These are phyloP conservation scores for Laterallus jamaicensis DNA, from an alignment of 2,113 vertebrate genomes.

Conservation along the genomic window DNA sequence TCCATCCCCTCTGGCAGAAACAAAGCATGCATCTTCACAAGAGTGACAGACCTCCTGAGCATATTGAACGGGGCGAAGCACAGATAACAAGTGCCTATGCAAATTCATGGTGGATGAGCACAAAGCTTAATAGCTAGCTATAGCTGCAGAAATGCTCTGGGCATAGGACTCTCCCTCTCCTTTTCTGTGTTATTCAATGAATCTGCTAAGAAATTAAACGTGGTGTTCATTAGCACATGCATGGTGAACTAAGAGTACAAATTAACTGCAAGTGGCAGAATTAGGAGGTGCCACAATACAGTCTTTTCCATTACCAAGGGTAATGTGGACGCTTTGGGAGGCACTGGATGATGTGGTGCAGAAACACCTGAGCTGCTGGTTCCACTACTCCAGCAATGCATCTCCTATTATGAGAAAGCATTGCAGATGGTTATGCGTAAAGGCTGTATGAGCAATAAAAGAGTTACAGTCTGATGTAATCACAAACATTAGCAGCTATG, in stretches of 20 bases:
- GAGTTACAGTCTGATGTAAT: not conserved
- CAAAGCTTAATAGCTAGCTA: not conserved
- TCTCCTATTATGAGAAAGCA: not conserved
- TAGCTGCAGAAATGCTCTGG: not conserved
- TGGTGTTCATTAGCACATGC: not conserved
- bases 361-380: not conserved
- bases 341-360: not conserved
- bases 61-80: not conserved
- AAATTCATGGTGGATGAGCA: not conserved
- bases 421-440: not conserved
- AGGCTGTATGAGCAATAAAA: not conserved
- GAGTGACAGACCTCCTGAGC: not conserved
- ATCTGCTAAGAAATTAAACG: not conserved
- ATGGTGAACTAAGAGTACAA: not conserved
- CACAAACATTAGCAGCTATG: not conserved
- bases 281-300: not conserved
- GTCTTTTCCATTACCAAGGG: not conserved
- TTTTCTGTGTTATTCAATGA: not conserved
- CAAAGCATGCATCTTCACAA: not conserved
- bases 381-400: not conserved
- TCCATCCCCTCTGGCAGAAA: not conserved
- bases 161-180: not conserved
- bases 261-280: not conserved
- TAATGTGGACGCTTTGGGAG: not conserved
- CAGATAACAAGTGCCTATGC: not conserved